Conservation (phyloP, 1,140 invertebrate genomes). For the Euwallacea similis region DNA sequence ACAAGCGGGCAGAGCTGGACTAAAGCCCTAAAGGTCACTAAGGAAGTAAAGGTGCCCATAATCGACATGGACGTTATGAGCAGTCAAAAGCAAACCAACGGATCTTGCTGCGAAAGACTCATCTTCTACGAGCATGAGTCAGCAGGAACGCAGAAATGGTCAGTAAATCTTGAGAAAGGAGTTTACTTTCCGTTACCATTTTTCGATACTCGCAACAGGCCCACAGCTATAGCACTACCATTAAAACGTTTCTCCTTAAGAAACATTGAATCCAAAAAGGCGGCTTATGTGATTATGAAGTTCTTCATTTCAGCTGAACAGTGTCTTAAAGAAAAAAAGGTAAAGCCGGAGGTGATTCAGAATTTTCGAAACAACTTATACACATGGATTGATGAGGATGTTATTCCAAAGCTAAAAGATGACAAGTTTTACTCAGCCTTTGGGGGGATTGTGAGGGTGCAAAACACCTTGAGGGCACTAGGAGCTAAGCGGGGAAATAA, state of each 20-base stretch:
- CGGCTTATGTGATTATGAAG: slow-evolving; percentile 60
- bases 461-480: slow-evolving; percentile 57
- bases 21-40: slow-evolving; percentile 46
- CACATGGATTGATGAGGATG: slow-evolving; percentile 60
- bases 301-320: slow-evolving; percentile 58
- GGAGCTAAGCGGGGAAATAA: slow-evolving; percentile 22
- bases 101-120: slow-evolving; percentile 27
- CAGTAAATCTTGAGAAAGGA: slow-evolving; percentile 25
- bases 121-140: slow-evolving; percentile 34
- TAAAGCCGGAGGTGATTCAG: slow-evolving; percentile 50
- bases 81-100: background rate
- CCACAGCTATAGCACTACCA: slow-evolving; percentile 57
- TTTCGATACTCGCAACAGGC: slow-evolving; percentile 55
- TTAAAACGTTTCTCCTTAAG: slow-evolving; percentile 56
- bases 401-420: slow-evolving; percentile 60
- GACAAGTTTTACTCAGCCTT: slow-evolving; percentile 65
- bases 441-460: slow-evolving; percentile 61
- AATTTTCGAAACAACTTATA: slow-evolving; percentile 61
- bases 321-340: slow-evolving; percentile 55
- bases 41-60: slow-evolving; percentile 23
- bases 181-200: slow-evolving; percentile 55
- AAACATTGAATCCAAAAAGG: slow-evolving; percentile 57
- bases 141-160: slow-evolving; percentile 13
- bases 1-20: slow-evolving; percentile 63
- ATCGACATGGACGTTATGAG: slow-evolving; percentile 31